Conservation (phyloP, 2,888 invertebrate genomes). For the Chironomus riparius region DNA sequence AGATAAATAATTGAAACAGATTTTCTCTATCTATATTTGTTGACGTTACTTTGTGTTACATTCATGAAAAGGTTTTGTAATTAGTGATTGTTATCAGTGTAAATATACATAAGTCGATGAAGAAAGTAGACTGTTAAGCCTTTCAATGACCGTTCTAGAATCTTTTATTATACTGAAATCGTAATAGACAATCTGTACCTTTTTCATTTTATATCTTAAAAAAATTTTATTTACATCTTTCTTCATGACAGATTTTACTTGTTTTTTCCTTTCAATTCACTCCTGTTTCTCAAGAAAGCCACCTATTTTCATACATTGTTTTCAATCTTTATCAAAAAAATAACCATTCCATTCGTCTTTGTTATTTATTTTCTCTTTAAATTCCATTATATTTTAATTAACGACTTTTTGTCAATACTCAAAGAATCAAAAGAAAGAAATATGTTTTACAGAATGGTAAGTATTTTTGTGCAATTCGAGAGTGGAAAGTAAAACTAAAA, state of each 20-base stretch:
- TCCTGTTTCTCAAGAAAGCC: neutral
- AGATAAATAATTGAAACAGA: too few species aligned
- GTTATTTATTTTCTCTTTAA: neutral
- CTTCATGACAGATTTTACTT: neutral
- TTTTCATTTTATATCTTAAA: neutral
- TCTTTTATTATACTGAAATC: neutral
- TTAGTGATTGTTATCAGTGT: neutral
- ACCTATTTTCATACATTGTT: neutral
- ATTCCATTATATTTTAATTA: conserved; percentile 22
- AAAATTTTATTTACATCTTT: neutral
- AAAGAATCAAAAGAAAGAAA: neutral
- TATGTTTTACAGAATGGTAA: neutral
- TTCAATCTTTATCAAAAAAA: neutral
- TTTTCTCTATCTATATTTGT: too few species aligned
- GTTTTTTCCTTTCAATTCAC: neutral
- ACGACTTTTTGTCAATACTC: neutral
- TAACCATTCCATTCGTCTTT: neutral
- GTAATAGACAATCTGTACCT: neutral
- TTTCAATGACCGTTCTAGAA: neutral
- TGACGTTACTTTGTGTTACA: too few species aligned
- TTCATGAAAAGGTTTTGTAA: neutral
- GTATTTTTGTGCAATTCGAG: neutral
- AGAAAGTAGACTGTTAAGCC: neutral
- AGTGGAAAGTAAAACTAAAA: neutral
- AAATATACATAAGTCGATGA: neutral